Conservation (phyloP, 2,113 vertebrate species). For the Rhea pennata region DNA sequence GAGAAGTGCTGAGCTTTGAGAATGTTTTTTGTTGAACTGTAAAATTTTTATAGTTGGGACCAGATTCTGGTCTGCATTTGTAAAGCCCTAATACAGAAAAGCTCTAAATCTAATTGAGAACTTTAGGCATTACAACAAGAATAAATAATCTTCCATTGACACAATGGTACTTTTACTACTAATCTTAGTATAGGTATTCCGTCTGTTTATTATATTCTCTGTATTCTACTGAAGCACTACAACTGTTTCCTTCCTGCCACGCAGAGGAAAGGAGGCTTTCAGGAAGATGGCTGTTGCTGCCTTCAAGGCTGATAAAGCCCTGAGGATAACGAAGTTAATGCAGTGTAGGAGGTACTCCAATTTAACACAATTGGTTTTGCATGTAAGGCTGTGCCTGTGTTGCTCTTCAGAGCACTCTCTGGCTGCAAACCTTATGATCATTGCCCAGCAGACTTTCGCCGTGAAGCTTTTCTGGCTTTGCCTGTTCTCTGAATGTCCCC, state of each 20-base stretch:
- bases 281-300: not conserved
- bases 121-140: not conserved
- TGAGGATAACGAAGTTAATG: not conserved
- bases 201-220: not conserved
- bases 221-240: not conserved
- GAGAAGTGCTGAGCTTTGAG: not conserved
- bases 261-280: not conserved
- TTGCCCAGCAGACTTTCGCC: not conserved
- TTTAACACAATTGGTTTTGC: not conserved
- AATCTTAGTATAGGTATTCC: not conserved
- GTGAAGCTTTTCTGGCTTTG: accelerated
- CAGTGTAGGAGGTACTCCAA: not conserved
- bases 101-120: not conserved
- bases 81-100: not conserved
- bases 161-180: not conserved
- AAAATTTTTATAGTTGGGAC: not conserved
- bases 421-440: not conserved
- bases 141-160: accelerated
- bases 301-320: not conserved
- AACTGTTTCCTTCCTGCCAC: not conserved
- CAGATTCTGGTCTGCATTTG: not conserved
- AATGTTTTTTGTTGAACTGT: not conserved
- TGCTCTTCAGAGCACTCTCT: not conserved
- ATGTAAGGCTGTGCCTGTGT: not conserved
- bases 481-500: not conserved